Evolutionary conservation across 2,113 vertebrate genomes (phyloP).

Genomic region (Upupa epops): DNA sequence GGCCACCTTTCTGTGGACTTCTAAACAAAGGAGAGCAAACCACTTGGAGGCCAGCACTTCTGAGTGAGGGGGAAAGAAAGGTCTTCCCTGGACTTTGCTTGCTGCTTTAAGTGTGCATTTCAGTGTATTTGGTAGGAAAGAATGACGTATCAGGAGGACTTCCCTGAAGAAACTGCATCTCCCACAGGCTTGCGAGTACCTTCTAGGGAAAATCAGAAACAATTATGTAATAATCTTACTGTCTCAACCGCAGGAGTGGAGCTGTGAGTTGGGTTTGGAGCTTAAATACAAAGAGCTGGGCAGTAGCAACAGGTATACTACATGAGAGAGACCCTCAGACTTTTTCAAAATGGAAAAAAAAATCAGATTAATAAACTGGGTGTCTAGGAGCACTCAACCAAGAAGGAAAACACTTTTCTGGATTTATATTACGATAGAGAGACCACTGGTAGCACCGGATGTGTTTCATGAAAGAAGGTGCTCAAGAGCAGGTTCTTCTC

Average conservation of each 20-base stretch:
- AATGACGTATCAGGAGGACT: slow-evolving; percentile 6
- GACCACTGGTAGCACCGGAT: not conserved
- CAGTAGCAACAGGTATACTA: not conserved
- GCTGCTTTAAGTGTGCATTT: slow-evolving; percentile 2
- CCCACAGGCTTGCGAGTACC: not conserved
- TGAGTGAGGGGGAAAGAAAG: not conserved
- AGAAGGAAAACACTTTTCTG: not conserved
- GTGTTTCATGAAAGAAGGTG: not conserved
- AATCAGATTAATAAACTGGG: not conserved
- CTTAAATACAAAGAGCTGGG: not conserved
- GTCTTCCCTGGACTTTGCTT: not conserved
- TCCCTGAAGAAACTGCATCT: not conserved
- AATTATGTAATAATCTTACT: not conserved
- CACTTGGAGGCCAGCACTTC: not conserved
- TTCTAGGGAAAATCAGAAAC: not conserved
- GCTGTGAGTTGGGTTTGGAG: not conserved
- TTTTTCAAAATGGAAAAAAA: not conserved
- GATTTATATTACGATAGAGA: not conserved
- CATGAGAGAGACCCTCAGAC: not conserved
- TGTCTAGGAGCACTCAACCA: not conserved
- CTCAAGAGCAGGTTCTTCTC: not conserved
- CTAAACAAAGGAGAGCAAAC: not conserved
- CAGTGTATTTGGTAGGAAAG: not conserved
- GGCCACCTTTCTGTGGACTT: slow-evolving; percentile 5
- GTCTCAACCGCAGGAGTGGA: not conserved